These are phyloP conservation scores for Tricholauxania praeusta DNA, from an alignment of 2,888 invertebrate species.

Conservation along the genomic window DNA sequence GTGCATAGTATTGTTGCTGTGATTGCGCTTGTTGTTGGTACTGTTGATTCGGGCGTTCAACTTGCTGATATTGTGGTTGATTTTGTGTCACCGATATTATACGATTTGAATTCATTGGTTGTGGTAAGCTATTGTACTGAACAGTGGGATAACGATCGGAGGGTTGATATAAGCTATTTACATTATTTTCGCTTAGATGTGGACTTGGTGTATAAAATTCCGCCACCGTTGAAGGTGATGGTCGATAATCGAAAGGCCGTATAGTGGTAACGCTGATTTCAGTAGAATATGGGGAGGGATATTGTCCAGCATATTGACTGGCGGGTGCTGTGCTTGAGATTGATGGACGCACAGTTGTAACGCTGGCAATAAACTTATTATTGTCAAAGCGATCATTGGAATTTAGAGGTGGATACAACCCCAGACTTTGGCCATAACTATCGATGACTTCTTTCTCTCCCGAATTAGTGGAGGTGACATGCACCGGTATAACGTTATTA, in stretches of 20 bases:
- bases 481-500: conserved; percentile 64
- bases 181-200: conserved; percentile 62
- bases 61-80: conserved; percentile 25
- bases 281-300: conserved; percentile 51
- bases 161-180: conserved; percentile 58
- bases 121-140: conserved; percentile 45
- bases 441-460: conserved; percentile 61
- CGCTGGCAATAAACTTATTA: conserved; percentile 49
- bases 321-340: conserved; percentile 49
- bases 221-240: conserved; percentile 54
- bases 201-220: conserved; percentile 63
- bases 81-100: too few relatives aligned
- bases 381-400: conserved; percentile 34
- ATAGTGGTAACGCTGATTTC: conserved; percentile 49
- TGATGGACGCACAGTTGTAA: conserved; percentile 54
- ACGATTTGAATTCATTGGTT: conserved; percentile 46
- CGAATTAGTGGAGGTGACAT: conserved; percentile 54
- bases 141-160: conserved; percentile 57
- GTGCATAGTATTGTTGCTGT: conserved; percentile 13
- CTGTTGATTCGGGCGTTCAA: conserved; percentile 19
- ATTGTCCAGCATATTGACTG: conserved; percentile 50
- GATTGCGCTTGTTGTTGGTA: neutral
- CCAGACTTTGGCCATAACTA: conserved; percentile 62
- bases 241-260: conserved; percentile 51
- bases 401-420: conserved; percentile 53